Percentiles rank a stretch among this genome's conserved stretches.
phyloP scores from a whole-genome alignment of 1,140 invertebrate genomes.

The Drosophila nebulosa region DNA sequence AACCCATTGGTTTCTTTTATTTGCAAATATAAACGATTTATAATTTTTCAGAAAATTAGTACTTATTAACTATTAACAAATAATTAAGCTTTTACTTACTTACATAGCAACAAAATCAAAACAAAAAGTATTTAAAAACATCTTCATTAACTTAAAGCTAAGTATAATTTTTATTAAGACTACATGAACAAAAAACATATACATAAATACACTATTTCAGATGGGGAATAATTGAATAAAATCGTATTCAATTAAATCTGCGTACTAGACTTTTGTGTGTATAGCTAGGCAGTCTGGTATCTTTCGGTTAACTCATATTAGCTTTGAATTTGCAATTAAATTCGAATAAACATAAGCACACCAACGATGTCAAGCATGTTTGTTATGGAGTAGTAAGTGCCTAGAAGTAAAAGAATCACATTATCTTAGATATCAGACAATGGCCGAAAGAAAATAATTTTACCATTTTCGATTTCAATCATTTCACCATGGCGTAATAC shows the following conservation, averaged over 20 bases:
- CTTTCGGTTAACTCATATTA: too few relatives aligned
- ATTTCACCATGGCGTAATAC: constrained; percentile 50
- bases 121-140: too few relatives aligned
- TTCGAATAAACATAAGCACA: constrained; percentile 39
- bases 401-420: constrained; percentile 17
- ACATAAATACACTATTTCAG: not conserved
- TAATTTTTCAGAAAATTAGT: too few relatives aligned
- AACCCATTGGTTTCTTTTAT: not conserved
- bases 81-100: not conserved
- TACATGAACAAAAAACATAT: not conserved
- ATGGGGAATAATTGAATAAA: too few relatives aligned
- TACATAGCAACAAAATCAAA: not conserved
- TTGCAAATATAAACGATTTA: not conserved
- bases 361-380: constrained; percentile 35
- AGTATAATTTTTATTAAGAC: not conserved
- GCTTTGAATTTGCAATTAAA: not conserved
- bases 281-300: too few relatives aligned
- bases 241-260: too few relatives aligned
- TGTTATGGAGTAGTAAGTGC: constrained; percentile 29
- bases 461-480: constrained; percentile 55
- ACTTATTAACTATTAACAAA: too few relatives aligned
- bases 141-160: not conserved
- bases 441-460: not conserved
- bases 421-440: too few relatives aligned
- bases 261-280: too few relatives aligned